Conservation (phyloP, 2,888 invertebrate genomes). For the Bruchidius siliquastri region DNA sequence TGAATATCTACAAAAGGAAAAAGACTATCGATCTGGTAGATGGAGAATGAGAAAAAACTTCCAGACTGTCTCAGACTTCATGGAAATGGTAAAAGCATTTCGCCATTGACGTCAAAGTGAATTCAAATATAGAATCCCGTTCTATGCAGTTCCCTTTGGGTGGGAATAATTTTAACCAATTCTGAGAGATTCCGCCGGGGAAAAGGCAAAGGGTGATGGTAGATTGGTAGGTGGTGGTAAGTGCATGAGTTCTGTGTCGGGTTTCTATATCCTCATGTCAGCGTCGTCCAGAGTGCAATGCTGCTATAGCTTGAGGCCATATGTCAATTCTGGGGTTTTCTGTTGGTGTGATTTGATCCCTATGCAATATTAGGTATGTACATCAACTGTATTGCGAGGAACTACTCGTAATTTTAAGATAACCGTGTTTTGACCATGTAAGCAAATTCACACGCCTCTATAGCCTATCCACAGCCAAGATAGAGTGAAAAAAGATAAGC, state of each 20-base stretch:
- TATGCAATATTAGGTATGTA: no score
- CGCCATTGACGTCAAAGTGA: slow-evolving; percentile 31
- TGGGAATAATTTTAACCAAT: not conserved
- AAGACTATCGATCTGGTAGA: not conserved
- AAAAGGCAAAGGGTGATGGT: not conserved
- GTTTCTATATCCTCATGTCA: not conserved
- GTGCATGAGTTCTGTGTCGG: not conserved
- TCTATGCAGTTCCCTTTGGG: not conserved
- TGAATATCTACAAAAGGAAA: not conserved
- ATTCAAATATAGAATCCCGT: slow-evolving; percentile 22
- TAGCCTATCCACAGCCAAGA: no score
- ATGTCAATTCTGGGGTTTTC: no score
- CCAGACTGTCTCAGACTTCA: not conserved
- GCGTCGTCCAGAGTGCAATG: not conserved
- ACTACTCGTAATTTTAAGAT: no score
- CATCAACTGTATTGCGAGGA: no score
- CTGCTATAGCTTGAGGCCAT: not conserved
- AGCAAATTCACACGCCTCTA: no score
- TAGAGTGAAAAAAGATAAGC: no score
- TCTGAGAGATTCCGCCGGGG: not conserved
- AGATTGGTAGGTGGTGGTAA: not conserved
- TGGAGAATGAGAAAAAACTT: not conserved
- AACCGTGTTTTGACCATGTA: no score
- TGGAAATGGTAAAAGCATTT: slow-evolving; percentile 35
- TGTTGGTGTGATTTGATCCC: no score